Conservation (phyloP, 1,140 invertebrate genomes). For the Euwallacea similis region DNA sequence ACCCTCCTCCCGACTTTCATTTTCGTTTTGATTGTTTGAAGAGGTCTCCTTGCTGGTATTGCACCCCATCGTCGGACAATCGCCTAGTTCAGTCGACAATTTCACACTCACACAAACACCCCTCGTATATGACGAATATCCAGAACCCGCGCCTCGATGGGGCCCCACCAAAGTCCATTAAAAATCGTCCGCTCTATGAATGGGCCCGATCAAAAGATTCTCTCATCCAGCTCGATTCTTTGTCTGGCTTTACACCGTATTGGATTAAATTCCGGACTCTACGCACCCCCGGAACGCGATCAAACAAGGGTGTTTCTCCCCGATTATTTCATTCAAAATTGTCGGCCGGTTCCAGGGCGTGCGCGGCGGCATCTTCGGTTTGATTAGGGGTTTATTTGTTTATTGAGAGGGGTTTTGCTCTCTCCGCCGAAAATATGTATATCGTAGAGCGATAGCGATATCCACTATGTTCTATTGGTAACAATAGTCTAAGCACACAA, state of each 20-base stretch:
- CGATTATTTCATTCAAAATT: constrained; percentile 40
- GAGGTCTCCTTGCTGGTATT: constrained; percentile 48
- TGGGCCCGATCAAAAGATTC: too few species aligned
- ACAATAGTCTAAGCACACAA: too few species aligned
- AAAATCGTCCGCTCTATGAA: background rate
- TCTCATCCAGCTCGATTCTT: constrained; percentile 9
- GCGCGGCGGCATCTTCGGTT: constrained; percentile 9
- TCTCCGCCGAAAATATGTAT: too few species aligned
- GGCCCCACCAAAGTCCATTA: background rate
- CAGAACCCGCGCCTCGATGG: constrained; percentile 6
- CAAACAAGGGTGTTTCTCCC: constrained; percentile 41
- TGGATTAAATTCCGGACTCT: constrained; percentile 31
- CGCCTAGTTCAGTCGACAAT: background rate
- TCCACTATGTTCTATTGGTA: too few species aligned
- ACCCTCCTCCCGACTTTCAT: constrained; percentile 37
- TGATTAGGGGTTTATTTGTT: too few species aligned
- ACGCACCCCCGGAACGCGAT: constrained; percentile 40
- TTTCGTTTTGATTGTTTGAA: constrained; percentile 26
- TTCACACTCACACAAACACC: constrained; percentile 4
- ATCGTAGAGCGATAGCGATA: too few species aligned
- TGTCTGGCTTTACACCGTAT: constrained; percentile 20
- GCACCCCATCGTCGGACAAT: constrained; percentile 40
- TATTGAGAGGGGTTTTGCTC: too few species aligned
- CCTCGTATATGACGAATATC: constrained; percentile 8
- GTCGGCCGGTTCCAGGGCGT: constrained; percentile 22